Evolutionary conservation across 2,888 invertebrate genomes (phyloP), one percentile per base, ranked within the genome.

Genomic region (Idaea aversata): DNA sequence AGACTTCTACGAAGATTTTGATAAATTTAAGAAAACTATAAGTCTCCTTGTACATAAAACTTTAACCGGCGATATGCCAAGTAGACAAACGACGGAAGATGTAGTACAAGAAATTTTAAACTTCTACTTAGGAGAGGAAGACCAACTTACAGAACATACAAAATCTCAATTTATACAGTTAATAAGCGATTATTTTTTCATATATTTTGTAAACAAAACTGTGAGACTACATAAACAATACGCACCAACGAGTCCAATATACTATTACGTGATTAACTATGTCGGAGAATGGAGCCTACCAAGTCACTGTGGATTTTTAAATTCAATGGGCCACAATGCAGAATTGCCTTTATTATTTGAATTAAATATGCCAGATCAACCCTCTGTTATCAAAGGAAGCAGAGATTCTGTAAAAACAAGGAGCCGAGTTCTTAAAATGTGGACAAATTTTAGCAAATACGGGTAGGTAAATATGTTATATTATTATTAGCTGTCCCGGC

Each of bases 391-490:
- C 69, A 86, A 85, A 74, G 90, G 90, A 34, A 88, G 85, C 70
- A 76, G 86, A 64, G 89, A 91, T 72, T 88, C 89, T 13, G 74
- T 88, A 5, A 81, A 72, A 60, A 90, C 88, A 15, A 85, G 88
- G 70, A 83, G 75, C 34, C 84, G 87, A 77, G 82, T 92, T 63
- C 75, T 90, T 4, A 88, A 83, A 75, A 84, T 93, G 88, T 93
- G 93, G 92, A 93, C 93, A 0, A 93, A 93, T 75, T 93, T 93
- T 76, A 92, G 93, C 57, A 93, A 89, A 85, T 86, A 83, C 73
- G 88, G 93, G 93, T 93, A 83, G 79, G 80, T 69, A n/a, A n/a
- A n/a, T n/a, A 68, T 47, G 10, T 47, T 47, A 47, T 10, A 10
- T 47, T 47, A 13, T 5, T 13, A 25, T 25, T 7, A 47, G 36